Conservation (phyloP, 2,113 vertebrate genomes). For the Passer montanus region DNA sequence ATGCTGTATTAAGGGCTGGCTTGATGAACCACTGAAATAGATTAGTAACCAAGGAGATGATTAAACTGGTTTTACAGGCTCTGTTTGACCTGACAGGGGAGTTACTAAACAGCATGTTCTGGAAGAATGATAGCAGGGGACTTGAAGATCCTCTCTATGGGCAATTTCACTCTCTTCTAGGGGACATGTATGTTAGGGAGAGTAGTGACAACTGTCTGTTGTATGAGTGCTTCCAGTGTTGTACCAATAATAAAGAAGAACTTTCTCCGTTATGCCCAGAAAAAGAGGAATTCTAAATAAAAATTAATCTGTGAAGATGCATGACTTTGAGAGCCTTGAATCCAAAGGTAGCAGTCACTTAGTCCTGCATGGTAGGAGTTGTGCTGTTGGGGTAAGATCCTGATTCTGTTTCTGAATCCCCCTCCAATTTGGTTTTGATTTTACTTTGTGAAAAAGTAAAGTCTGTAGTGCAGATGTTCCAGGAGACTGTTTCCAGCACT, state of each 20-base stretch:
- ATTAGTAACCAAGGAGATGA: slow-evolving; percentile 51
- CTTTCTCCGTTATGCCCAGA: not conserved
- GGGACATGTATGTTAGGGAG: not conserved
- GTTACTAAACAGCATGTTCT: not conserved
- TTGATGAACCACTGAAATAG: slow-evolving; percentile 37
- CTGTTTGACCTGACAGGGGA: slow-evolving; percentile 22
- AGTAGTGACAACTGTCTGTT: not conserved
- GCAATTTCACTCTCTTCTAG: not conserved
- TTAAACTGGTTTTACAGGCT: slow-evolving; percentile 67
- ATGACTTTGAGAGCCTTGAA: not conserved
- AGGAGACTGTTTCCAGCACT: not conserved
- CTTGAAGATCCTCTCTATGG: not conserved
- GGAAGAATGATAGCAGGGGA: not conserved
- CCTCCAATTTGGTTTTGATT: not conserved
- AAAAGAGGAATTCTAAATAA: not conserved
- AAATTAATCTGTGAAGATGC: not conserved
- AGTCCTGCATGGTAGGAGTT: not conserved
- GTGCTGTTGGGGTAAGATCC: not conserved
- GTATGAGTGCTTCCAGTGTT: not conserved
- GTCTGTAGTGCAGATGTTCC: not conserved
- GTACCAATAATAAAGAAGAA: not conserved
- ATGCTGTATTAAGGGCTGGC: not conserved
- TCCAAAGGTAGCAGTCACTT: not conserved
- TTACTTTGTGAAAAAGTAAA: not conserved
- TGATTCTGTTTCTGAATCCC: not conserved